Base-by-base conservation (phyloP, 2,113 vertebrate genomes). In the Peromyscus californicus region DNA sequence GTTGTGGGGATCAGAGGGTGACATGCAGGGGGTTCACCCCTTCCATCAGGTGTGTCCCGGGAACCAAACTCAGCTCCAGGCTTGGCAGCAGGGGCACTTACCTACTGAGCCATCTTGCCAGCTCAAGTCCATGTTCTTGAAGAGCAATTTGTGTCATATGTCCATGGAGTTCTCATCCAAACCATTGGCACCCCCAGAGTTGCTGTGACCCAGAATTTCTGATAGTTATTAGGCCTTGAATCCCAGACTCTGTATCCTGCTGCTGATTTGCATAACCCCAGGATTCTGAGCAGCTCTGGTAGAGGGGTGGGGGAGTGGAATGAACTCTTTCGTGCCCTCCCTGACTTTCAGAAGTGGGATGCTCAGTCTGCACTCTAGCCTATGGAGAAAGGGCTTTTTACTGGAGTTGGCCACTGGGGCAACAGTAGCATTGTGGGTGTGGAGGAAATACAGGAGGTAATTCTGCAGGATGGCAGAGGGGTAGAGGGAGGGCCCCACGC, bases 171-270 rank as follows among this genome's bases (percentile, higher is more conserved):
- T 70, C n/a, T 89, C 80, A 39, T 61, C 63, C 39, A 48, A 85
- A 76, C 42, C 36, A 22, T 69, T 4, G 0, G 63, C 17, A 84
- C 21, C 48, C 48, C 76, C 31, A 51, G 51, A 82, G 78, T 0
- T 16, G 2, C 85, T 36, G 29, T 51, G n/a, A 91, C n/a, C 80
- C 80, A 93, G 80, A 92, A 94, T 91, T 90, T 88, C 93, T 84
- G 42, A 76, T 48, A 80, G 76, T 45, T 96, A 26, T 17, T 74
- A 78, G 36, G 17, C 42, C 59, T 89, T 19, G 57, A 69, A 96
- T 82, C 78, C 51, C 89, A 2, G 9, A 10, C 29, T 76, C 86
- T 97, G 48, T 39, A 89, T 15, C 61, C 22, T 42, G 76, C 19
- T 57, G 48, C 45, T 36, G 29, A 39, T 78, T 89, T 93, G 45